These are phyloP conservation scores for Chymomyza procnemis DNA, from an alignment of 2,888 invertebrate genomes.

Conservation along the genomic window DNA sequence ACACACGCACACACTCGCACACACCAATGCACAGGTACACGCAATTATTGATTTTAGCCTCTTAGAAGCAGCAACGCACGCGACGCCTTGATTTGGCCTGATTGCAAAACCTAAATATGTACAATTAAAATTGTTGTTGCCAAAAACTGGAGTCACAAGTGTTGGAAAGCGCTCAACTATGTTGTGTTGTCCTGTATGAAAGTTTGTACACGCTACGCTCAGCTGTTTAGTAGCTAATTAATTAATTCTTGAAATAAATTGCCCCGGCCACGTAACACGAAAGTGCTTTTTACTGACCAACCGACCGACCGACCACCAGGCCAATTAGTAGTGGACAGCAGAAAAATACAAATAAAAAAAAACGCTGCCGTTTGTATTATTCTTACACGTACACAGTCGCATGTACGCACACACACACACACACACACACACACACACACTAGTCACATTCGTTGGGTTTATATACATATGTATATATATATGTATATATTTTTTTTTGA, in stretches of 20 bases:
- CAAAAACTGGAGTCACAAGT: constrained; percentile 18
- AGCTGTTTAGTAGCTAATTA: constrained; percentile 13
- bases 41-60: constrained; percentile 65
- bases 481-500: too few species aligned
- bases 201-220: constrained; percentile 4
- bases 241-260: constrained; percentile 23
- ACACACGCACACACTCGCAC: constrained; percentile 20
- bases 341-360: constrained; percentile 24
- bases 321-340: constrained; percentile 29
- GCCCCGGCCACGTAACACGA: constrained; percentile 38
- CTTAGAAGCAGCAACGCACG: constrained; percentile 1
- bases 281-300: background rate
- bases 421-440: constrained; percentile 6
- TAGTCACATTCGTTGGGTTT: constrained; percentile 19
- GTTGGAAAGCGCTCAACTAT: background rate
- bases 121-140: constrained; percentile 32
- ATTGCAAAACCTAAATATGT: constrained; percentile 14
- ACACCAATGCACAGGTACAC: constrained; percentile 34
- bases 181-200: background rate
- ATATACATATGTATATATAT: too few species aligned
- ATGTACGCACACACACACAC: constrained; percentile 20
- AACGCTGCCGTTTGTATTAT: background rate
- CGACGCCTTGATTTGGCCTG: too few species aligned
- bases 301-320: constrained; percentile 1
- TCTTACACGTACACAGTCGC: constrained; percentile 13